These are phyloP conservation scores for Chrysomela aeneicollis DNA, from an alignment of 2,888 invertebrate species.

Conservation along the genomic window DNA sequence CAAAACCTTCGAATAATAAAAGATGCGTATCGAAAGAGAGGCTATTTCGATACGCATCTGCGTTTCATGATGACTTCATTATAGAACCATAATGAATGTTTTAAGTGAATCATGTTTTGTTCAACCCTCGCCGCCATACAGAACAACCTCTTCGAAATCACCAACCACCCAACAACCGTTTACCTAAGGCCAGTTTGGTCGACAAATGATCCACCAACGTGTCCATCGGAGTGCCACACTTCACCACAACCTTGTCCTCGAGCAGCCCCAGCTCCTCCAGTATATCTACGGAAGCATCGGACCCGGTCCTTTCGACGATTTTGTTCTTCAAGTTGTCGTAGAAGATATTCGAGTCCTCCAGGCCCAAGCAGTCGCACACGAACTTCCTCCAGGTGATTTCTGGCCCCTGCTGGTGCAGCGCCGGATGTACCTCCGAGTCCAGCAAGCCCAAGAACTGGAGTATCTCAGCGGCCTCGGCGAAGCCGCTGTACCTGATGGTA, in stretches of 20 bases:
- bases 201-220: conserved; percentile 90
- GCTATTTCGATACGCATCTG: too few species aligned
- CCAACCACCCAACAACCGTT: too few species aligned
- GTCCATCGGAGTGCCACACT: conserved; percentile 88
- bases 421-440: conserved; percentile 84
- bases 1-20: too few species aligned
- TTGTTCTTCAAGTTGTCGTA: conserved; percentile 90
- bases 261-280: conserved; percentile 89
- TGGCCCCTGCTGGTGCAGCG: conserved; percentile 94
- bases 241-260: conserved; percentile 81
- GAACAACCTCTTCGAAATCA: too few species aligned
- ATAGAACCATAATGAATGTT: too few species aligned
- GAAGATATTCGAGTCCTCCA: conserved; percentile 87
- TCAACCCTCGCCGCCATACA: too few species aligned
- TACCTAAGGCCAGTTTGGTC: conserved; percentile 80
- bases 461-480: conserved; percentile 86
- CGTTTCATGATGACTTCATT: too few species aligned
- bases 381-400: conserved; percentile 93
- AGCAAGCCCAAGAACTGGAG: conserved; percentile 85
- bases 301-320: conserved; percentile 81
- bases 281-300: conserved; percentile 72
- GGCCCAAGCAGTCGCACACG: conserved; percentile 84
- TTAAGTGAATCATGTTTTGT: too few species aligned
- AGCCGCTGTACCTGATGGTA: conserved; percentile 90
- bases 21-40: too few species aligned